These are phyloP conservation scores for Sitobion miscanthi DNA, from an alignment of 1,140 invertebrate genomes.

Conservation along the genomic window DNA sequence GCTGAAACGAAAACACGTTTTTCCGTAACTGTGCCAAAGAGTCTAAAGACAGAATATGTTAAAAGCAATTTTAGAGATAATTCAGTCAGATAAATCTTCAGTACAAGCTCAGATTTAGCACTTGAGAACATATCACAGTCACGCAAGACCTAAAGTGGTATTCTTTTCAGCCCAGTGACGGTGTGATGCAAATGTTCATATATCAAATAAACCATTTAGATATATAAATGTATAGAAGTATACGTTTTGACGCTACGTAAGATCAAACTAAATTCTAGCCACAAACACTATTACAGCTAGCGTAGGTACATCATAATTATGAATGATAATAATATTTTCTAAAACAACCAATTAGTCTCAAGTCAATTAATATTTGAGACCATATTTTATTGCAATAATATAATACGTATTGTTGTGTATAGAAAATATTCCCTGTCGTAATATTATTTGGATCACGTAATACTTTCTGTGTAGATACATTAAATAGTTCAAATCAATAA, in stretches of 20 bases:
- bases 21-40: background rate
- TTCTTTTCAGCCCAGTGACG: background rate
- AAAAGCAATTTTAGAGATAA: background rate
- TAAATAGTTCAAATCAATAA: no score
- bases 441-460: no score
- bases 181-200: background rate
- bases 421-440: no score
- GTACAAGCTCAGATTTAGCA: background rate
- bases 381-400: no score
- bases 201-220: background rate
- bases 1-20: background rate
- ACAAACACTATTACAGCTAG: background rate
- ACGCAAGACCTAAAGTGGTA: background rate
- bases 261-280: background rate
- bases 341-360: background rate
- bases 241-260: background rate
- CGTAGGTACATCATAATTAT: background rate
- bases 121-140: background rate
- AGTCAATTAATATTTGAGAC: background rate
- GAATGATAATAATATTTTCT: background rate
- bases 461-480: no score
- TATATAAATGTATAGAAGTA: background rate
- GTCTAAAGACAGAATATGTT: background rate
- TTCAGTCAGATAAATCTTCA: background rate
- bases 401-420: no score